These are phyloP conservation scores for Elmis aenea DNA, from an alignment of 2,888 invertebrate genomes.

Conservation along the genomic window DNA sequence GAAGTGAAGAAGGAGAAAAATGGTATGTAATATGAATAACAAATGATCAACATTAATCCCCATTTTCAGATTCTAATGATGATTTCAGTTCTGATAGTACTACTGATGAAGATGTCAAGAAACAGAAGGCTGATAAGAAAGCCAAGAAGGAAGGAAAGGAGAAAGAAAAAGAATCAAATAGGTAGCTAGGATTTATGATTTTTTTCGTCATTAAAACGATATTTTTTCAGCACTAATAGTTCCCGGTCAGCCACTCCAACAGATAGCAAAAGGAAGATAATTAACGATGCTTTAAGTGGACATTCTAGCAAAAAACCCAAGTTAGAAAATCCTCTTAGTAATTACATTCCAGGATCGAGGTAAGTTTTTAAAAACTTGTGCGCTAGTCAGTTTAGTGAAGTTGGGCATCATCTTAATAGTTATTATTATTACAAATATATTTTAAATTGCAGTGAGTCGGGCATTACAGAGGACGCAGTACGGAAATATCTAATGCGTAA, in stretches of 20 bases:
- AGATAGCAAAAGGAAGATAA: slow-evolving; percentile 44
- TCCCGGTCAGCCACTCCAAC: slow-evolving; percentile 52
- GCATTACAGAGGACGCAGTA: slow-evolving; percentile 92
- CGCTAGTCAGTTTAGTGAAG: no score
- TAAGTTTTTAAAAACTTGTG: no score
- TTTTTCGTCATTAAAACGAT: no score
- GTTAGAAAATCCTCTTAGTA: slow-evolving; percentile 48
- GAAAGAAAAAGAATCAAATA: slow-evolving; percentile 45
- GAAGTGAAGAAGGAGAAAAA: slow-evolving; percentile 59
- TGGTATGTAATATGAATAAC: slow-evolving; percentile 33
- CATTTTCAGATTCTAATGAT: slow-evolving; percentile 57
- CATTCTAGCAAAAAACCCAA: slow-evolving; percentile 53
- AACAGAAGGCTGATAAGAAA: slow-evolving; percentile 49
- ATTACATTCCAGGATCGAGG: slow-evolving; percentile 50
- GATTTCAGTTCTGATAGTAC: slow-evolving; percentile 68
- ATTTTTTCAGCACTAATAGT: slow-evolving; percentile 51
- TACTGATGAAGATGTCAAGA: slow-evolving; percentile 66
- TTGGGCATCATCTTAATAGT: no score
- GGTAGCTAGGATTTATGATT: slow-evolving; percentile 24
- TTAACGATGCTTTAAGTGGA: slow-evolving; percentile 46
- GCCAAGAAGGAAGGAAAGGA: slow-evolving; percentile 45
- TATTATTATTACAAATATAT: no score
- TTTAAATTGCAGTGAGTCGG: slow-evolving; percentile 61
- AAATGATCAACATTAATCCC: slow-evolving; percentile 11
- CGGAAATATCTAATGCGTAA: slow-evolving; percentile 91